A percentile compares a stretch with the other conserved stretches of the same genome.
Evolutionary conservation across 2,797 vertebrate species (phyloP).

Genomic region (Melanotaenia parkinsoni): DNA sequence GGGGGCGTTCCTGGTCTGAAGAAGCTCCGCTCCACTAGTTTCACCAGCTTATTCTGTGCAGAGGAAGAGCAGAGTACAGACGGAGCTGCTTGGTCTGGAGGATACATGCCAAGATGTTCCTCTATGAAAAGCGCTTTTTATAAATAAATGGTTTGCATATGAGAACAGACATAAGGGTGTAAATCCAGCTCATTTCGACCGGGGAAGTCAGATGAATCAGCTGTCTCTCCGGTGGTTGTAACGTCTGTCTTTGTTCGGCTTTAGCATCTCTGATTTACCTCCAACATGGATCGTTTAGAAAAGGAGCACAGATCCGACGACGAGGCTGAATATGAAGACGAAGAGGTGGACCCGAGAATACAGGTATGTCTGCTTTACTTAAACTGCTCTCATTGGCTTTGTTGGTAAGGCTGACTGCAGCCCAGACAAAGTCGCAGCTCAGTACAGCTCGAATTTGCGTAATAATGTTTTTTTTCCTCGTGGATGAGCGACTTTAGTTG

Average conservation of each 20-base stretch:
- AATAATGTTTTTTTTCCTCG: too few relatives aligned
- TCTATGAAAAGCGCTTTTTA: neutral
- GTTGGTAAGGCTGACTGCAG: neutral
- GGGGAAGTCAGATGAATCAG: conserved; percentile 17
- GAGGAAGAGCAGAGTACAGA: neutral
- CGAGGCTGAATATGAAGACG: conserved; percentile 85
- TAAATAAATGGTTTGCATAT: neutral
- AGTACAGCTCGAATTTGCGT: neutral
- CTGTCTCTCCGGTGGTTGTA: neutral
- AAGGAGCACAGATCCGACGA: conserved; percentile 78
- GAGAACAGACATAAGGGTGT: neutral
- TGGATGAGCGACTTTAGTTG: neutral
- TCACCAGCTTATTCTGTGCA: neutral
- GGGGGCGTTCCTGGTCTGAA: conserved; percentile 53
- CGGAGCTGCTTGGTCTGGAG: neutral
- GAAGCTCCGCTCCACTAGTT: neutral
- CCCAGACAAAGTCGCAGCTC: conserved; percentile 21
- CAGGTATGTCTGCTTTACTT: conserved; percentile 80
- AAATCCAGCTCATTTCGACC: neutral
- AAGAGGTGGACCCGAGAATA: conserved; percentile 94
- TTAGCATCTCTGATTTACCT: conserved; percentile 32
- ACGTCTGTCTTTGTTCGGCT: conserved; percentile 68
- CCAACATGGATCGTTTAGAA: conserved; percentile 76
- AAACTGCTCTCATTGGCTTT: neutral
- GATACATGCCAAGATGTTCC: conserved; percentile 8